phyloP scores from a whole-genome alignment of 2,113 vertebrate genomes.

The Hipposideros armiger region DNA sequence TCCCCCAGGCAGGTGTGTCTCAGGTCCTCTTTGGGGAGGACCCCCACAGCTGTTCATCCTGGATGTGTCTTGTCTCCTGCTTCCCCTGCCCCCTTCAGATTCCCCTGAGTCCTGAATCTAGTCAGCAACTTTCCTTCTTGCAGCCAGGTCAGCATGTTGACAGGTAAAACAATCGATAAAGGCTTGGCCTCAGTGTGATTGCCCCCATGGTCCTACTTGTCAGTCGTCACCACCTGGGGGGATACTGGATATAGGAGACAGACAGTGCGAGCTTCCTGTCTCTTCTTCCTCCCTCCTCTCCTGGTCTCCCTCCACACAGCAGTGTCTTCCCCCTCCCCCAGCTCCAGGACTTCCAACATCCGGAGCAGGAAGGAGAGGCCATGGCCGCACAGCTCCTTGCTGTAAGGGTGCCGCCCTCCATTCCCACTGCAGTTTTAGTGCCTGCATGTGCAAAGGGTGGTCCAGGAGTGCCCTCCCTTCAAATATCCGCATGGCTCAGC shows the following conservation, averaged over 20 bases:
- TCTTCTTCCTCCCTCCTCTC: not conserved
- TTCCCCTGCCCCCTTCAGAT: not conserved
- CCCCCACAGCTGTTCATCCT: not conserved
- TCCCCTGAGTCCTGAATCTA: not conserved
- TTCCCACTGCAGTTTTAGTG: not conserved
- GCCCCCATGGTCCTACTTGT: not conserved
- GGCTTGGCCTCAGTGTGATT: not conserved
- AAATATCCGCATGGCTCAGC: not conserved
- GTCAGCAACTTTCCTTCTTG: not conserved
- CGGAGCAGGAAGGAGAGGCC: not conserved
- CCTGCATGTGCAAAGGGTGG: accelerated
- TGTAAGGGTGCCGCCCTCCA: not conserved
- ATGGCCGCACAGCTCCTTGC: not conserved
- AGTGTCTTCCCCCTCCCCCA: not conserved
- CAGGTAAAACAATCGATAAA: not conserved
- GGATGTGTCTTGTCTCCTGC: not conserved
- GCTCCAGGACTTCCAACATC: not conserved
- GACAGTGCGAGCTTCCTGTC: not conserved
- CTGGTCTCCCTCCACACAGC: not conserved
- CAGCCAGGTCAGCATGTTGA: not conserved
- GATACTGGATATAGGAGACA: not conserved
- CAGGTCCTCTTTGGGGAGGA: not conserved
- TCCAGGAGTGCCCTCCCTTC: not conserved
- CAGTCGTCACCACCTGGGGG: not conserved
- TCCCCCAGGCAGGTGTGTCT: not conserved